A percentile compares a stretch with the other conserved stretches of the same genome.
Evolutionary conservation across 2,113 vertebrate genomes (phyloP).

Genomic region (Ivindomyrus marchei): DNA sequence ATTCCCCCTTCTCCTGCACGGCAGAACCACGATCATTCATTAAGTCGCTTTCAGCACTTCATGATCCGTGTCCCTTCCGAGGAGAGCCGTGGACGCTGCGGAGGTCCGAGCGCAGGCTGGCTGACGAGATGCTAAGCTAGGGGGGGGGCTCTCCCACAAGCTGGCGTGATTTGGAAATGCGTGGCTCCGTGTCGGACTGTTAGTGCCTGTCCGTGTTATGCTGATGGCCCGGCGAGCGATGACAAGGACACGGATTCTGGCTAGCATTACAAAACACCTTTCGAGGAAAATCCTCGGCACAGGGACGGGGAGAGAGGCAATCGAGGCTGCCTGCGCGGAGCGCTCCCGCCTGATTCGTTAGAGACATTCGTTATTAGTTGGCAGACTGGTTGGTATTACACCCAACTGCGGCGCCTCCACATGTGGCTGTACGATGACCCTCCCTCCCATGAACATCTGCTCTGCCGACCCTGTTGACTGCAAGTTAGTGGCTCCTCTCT

Average conservation of each 20-base stretch:
- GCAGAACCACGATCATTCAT: not conserved
- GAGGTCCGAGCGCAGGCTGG: not conserved
- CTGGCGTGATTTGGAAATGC: not conserved
- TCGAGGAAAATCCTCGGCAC: not conserved
- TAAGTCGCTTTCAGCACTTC: constrained; percentile 15
- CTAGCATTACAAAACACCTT: not conserved
- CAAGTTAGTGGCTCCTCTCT: not conserved
- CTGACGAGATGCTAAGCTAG: not conserved
- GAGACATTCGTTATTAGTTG: not conserved
- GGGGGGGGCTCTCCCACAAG: not conserved
- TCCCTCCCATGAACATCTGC: not conserved
- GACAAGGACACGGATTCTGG: not conserved
- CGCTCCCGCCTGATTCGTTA: not conserved
- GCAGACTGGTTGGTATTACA: not conserved
- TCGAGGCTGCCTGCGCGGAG: fast-evolving
- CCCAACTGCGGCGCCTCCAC: not conserved
- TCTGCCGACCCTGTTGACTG: not conserved
- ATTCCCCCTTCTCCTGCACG: not conserved
- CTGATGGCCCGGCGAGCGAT: not conserved
- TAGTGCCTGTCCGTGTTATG: not conserved
- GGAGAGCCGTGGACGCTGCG: not conserved
- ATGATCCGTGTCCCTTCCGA: constrained; percentile 2
- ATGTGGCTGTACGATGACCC: not conserved
- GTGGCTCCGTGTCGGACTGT: not conserved
- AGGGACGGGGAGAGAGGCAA: not conserved